A percentile compares a stretch with the other conserved stretches of the same genome.
These are phyloP conservation scores for Parauchenoglanis punctatus DNA, from an alignment of 2,797 vertebrate species.

Conservation along the genomic window DNA sequence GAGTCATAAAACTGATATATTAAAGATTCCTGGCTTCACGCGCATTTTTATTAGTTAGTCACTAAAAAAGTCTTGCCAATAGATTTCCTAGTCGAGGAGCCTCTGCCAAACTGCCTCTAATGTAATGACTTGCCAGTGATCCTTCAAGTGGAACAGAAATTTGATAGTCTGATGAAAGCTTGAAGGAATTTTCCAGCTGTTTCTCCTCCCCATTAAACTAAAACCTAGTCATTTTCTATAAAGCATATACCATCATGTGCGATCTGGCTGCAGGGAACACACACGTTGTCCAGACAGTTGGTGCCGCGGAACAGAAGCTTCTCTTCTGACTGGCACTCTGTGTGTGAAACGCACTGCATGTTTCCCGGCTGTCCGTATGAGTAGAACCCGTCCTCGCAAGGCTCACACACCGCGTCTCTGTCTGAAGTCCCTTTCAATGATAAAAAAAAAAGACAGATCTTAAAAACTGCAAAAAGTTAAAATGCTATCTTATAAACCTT, in stretches of 20 bases:
- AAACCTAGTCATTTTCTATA: neutral
- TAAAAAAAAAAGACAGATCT: neutral
- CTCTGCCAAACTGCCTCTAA: neutral
- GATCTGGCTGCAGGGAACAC: constrained; percentile 37
- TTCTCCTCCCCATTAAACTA: neutral
- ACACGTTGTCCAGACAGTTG: constrained; percentile 68
- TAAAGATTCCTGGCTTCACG: neutral
- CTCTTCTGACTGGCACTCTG: constrained; percentile 42
- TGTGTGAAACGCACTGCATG: constrained; percentile 57
- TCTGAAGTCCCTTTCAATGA: constrained; percentile 60
- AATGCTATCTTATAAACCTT: no score
- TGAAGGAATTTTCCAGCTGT: neutral
- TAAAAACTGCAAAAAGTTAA: neutral
- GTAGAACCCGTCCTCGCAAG: constrained; percentile 54
- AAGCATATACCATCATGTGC: constrained; percentile 46
- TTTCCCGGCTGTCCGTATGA: constrained; percentile 42
- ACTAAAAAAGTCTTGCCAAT: neutral
- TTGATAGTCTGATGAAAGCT: no score
- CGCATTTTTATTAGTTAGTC: neutral
- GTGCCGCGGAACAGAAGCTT: constrained; percentile 58
- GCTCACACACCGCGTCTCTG: constrained; percentile 58
- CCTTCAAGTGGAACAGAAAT: neutral
- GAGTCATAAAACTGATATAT: neutral
- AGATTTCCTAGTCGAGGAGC: neutral
- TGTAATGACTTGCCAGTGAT: neutral